Evolutionary conservation across 2,888 invertebrate species (phyloP).

Genomic region (Acleris cristana): DNA sequence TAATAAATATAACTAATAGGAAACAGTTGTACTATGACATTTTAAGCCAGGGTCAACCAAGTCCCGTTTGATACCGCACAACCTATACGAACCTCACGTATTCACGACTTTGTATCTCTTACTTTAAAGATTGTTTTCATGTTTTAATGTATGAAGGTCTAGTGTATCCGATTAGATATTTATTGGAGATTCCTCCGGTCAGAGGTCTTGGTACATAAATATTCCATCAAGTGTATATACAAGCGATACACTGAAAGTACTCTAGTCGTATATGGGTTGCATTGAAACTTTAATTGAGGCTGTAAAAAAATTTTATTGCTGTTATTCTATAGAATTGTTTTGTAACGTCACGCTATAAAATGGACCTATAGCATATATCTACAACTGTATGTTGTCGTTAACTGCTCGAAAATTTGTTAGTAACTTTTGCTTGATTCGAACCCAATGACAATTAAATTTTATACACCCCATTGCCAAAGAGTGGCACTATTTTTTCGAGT

Average conservation of each 20-base stretch:
- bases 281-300: constrained; percentile 10
- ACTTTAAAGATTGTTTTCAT: constrained; percentile 13
- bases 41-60: constrained; percentile 21
- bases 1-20: constrained; percentile 10
- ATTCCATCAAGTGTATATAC: constrained; percentile 22
- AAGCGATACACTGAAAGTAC: neutral
- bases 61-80: constrained; percentile 16
- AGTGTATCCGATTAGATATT: constrained; percentile 34
- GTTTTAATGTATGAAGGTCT: constrained; percentile 15
- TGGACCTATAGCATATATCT: no score
- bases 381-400: no score
- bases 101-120: constrained; percentile 1
- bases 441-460: no score
- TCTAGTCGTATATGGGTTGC: no score
- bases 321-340: neutral
- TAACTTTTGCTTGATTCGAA: no score
- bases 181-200: constrained; percentile 30
- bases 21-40: constrained; percentile 22
- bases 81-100: neutral
- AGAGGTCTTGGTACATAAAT: constrained; percentile 33
- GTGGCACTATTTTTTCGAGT: no score
- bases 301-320: constrained; percentile 7
- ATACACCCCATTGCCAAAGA: no score
- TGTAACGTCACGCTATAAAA: no score
- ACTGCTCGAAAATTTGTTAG: no score